Evolutionary conservation across 2,888 invertebrate species (phyloP).

Genomic region (Dryococelus australis): DNA sequence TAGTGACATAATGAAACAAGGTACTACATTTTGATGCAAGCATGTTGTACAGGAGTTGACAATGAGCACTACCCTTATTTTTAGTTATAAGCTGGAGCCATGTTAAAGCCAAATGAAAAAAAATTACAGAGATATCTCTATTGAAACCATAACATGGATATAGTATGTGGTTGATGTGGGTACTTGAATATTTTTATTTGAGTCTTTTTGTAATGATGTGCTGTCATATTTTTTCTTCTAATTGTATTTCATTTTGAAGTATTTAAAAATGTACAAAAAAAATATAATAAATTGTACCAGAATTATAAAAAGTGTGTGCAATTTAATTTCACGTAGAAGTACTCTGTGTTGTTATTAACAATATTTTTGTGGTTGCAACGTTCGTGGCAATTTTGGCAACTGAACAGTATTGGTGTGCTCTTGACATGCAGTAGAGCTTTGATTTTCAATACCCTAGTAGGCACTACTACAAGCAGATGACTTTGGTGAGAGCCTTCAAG

Average conservation of each 20-base stretch:
- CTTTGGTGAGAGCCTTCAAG: no score
- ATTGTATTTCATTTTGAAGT: conserved; percentile 44
- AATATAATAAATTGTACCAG: conserved; percentile 28
- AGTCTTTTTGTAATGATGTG: conserved; percentile 39
- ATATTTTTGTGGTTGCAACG: no score
- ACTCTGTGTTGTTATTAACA: no score
- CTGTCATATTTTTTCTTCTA: conserved; percentile 42
- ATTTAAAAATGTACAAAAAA: conserved; percentile 43
- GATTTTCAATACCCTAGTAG: no score
- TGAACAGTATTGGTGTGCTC: no score
- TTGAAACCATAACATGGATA: conserved; percentile 32
- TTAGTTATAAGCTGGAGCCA: conserved; percentile 28
- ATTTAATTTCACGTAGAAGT: not conserved
- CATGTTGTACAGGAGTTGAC: not conserved
- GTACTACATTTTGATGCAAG: not conserved
- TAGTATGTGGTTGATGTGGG: conserved; percentile 44
- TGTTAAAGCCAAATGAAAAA: conserved; percentile 10
- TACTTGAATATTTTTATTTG: conserved; percentile 35
- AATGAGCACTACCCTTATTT: not conserved
- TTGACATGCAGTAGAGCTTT: no score
- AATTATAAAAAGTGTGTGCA: not conserved
- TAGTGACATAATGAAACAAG: not conserved
- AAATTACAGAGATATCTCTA: conserved; percentile 21
- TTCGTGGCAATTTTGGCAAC: no score
- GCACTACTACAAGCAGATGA: no score